Evolutionary conservation across 2,888 invertebrate species (phyloP).

Genomic region (Eupithecia exiguata): DNA sequence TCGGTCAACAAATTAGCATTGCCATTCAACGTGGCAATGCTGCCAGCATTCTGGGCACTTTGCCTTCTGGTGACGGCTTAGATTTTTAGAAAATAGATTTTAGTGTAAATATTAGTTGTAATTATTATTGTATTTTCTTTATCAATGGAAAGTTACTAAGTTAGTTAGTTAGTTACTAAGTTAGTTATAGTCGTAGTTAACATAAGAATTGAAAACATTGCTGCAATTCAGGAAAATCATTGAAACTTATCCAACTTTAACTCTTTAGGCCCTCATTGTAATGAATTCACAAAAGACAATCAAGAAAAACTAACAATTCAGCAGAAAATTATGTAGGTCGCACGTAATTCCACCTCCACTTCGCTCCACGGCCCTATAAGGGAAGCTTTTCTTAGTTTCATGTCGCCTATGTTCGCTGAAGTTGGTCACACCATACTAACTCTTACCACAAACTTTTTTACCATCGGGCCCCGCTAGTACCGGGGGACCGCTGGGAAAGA

Average conservation of each 20-base stretch:
- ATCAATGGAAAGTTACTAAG: too few relatives aligned
- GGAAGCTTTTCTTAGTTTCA: background rate
- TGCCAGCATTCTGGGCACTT: too few relatives aligned
- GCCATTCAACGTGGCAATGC: too few relatives aligned
- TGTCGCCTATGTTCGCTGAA: background rate
- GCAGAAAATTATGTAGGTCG: background rate
- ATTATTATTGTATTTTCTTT: too few relatives aligned
- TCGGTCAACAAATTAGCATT: too few relatives aligned
- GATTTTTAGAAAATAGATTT: too few relatives aligned
- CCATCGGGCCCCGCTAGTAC: background rate
- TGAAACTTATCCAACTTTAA: background rate
- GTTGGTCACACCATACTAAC: background rate
- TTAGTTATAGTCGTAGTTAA: too few relatives aligned
- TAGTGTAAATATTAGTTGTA: too few relatives aligned
- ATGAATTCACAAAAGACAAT: background rate
- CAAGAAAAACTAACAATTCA: background rate
- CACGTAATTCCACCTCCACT: background rate
- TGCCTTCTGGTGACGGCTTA: too few relatives aligned
- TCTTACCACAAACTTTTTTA: background rate
- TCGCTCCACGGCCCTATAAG: background rate
- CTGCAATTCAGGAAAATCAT: background rate
- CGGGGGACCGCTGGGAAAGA: background rate
- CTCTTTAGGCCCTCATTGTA: background rate
- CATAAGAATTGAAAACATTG: background rate
- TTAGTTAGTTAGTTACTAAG: too few relatives aligned